Evolutionary conservation across 2,888 invertebrate genomes (phyloP).

Genomic region (Phrixothrix hirtus): DNA sequence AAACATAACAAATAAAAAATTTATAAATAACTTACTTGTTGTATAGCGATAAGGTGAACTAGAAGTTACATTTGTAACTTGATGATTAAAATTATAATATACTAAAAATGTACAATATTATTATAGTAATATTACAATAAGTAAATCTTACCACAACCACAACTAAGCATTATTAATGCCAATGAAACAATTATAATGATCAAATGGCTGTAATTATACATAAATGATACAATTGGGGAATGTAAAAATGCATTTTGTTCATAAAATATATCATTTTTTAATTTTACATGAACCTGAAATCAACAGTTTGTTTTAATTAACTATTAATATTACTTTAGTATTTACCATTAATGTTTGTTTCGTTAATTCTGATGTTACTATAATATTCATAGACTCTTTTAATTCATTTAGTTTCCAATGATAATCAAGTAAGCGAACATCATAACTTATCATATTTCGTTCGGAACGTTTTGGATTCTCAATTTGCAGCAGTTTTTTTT

Average conservation of each 20-base stretch:
- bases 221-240: background rate
- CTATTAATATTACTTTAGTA: background rate
- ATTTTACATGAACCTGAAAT: background rate
- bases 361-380: slow-evolving; percentile 46
- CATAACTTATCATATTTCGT: slow-evolving; percentile 38
- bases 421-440: slow-evolving; percentile 50
- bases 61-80: background rate
- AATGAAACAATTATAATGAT: background rate
- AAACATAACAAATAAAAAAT: no score
- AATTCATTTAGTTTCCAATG: slow-evolving; percentile 52
- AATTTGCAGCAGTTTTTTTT: slow-evolving; percentile 48
- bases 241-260: background rate
- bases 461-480: slow-evolving; percentile 37
- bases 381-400: slow-evolving; percentile 49
- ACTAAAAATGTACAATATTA: background rate
- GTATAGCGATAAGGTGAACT: no score
- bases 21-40: no score
- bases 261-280: background rate
- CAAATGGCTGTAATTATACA: background rate
- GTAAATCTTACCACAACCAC: background rate
- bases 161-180: background rate
- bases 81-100: background rate
- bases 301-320: background rate
- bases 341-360: slow-evolving; percentile 46
- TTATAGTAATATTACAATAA: background rate